phyloP scores from a whole-genome alignment of 2,113 vertebrate species.

The Daboia siamensis region DNA sequence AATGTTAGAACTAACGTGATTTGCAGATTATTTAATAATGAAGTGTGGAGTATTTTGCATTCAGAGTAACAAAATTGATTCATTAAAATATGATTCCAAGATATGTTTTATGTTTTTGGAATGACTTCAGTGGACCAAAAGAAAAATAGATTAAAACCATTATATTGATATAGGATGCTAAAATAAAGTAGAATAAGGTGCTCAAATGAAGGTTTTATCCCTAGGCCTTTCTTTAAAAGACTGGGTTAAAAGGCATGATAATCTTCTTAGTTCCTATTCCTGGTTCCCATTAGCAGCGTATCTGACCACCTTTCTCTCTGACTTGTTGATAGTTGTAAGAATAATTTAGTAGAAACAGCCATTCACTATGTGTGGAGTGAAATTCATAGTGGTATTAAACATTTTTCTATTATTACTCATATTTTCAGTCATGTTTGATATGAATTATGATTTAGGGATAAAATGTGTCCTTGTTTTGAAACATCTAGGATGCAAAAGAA shows the following conservation, averaged over 20 bases:
- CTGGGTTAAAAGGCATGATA: neutral
- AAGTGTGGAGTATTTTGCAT: neutral
- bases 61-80: neutral
- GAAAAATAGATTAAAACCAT: neutral
- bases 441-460: neutral
- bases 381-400: neutral
- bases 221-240: neutral
- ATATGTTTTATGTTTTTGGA: neutral
- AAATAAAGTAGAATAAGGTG: neutral
- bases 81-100: neutral
- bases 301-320: neutral
- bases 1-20: neutral
- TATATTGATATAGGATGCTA: neutral
- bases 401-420: neutral
- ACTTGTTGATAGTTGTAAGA: neutral
- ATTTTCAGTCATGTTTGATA: neutral
- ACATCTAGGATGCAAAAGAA: neutral
- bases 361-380: neutral
- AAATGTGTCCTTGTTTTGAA: neutral
- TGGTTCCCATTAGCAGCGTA: neutral
- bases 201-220: neutral
- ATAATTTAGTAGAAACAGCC: neutral
- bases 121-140: neutral
- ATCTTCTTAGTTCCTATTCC: neutral
- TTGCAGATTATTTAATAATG: neutral